phyloP scores from a whole-genome alignment of 2,113 vertebrate genomes.

The Odontophorus gujanensis region DNA sequence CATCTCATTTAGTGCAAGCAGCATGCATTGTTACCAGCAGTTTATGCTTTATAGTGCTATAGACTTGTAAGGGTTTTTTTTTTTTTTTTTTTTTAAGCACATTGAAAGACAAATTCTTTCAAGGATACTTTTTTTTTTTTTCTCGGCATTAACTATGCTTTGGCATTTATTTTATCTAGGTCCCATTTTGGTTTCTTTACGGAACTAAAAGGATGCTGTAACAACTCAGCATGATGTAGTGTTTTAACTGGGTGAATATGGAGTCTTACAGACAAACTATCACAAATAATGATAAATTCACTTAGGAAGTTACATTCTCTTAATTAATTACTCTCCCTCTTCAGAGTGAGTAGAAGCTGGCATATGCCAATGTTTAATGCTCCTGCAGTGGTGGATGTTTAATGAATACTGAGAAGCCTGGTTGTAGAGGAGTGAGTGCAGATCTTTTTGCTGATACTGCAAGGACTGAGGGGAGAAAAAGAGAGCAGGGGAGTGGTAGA shows the following conservation, averaged over 20 bases:
- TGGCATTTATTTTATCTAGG: not conserved
- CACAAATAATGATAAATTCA: not conserved
- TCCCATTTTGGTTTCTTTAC: not conserved
- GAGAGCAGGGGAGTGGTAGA: not conserved
- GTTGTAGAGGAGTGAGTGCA: not conserved
- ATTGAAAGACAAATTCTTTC: not conserved
- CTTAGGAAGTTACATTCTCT: not conserved
- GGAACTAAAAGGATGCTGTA: not conserved
- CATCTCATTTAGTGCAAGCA: not conserved
- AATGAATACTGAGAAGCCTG: not conserved
- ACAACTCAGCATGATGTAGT: not conserved
- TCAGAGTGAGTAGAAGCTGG: not conserved
- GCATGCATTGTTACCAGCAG: not conserved
- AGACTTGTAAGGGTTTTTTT: too few relatives aligned
- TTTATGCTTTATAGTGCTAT: not conserved
- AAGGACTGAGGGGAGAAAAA: not conserved
- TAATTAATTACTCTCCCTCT: not conserved
- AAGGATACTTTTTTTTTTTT: not conserved
- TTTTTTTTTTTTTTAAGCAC: not conserved
- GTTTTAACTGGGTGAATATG: not conserved
- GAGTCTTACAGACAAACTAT: not conserved
- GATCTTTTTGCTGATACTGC: not conserved
- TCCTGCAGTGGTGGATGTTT: fast-evolving
- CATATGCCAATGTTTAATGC: not conserved
- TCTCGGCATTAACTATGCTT: not conserved